These are phyloP conservation scores for Odontocolon sp. DNA, from an alignment of 2,888 invertebrate species.

Conservation along the genomic window DNA sequence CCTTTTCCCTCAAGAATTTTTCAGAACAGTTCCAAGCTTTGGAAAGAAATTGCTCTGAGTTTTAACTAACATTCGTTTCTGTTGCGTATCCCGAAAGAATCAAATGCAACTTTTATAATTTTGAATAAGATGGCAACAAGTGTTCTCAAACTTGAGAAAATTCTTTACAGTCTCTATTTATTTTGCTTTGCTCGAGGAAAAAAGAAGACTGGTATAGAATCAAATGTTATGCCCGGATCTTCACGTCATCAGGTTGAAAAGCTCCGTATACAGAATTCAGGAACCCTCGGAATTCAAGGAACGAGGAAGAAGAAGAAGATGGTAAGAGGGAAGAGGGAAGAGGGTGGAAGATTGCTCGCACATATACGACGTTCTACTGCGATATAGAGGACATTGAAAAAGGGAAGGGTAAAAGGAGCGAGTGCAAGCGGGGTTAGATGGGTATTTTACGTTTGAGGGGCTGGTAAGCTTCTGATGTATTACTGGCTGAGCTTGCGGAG, in stretches of 20 bases:
- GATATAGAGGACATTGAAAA: constrained; percentile 19
- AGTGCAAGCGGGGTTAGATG: constrained; percentile 69
- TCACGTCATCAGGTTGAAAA: constrained; percentile 16
- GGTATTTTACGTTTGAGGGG: constrained; percentile 76
- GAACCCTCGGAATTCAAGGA: constrained; percentile 11
- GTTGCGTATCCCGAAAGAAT: neutral
- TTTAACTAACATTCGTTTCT: neutral
- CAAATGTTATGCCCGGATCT: neutral
- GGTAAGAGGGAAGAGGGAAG: constrained; percentile 19
- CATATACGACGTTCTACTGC: no score
- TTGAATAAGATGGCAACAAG: neutral
- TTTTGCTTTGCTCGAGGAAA: neutral
- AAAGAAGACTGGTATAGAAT: neutral
- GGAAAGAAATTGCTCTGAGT: neutral
- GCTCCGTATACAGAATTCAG: constrained; percentile 26
- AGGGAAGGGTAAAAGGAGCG: constrained; percentile 46
- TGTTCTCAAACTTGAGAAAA: neutral
- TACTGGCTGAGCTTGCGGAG: constrained; percentile 76
- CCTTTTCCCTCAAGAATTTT: neutral
- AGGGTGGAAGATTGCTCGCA: no score
- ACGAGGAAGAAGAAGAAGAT: neutral
- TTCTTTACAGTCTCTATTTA: neutral
- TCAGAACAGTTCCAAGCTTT: neutral
- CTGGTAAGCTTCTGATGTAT: constrained; percentile 76
- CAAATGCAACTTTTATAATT: neutral